Base-by-base conservation (phyloP, 2,888 invertebrate species). In the Amphipyra berbera region DNA sequence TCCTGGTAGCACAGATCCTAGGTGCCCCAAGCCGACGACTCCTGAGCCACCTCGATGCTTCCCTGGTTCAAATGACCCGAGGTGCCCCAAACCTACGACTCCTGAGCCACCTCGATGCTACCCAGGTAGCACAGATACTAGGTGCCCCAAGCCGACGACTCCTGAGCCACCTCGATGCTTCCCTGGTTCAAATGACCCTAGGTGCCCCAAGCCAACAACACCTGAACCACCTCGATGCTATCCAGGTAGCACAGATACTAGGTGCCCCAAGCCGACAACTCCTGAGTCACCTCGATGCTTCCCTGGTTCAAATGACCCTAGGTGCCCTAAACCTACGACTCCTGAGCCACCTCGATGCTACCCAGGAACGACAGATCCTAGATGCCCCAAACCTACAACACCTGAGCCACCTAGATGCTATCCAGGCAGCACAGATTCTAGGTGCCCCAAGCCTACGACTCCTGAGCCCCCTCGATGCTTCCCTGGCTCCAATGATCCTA, bases 351-450 rank as follows among this genome's bases (percentile, higher is more conserved):
- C 81, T 1, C 68, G 71, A 0, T 83, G 84, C 27, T 84, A 60
- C 60, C 83, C 85, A 1, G 86, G 86, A 0, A 82, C 78, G 2
- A 73, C 75, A 69, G 90, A 92, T 61, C 88, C 90, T 0, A 78
- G 88, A 10, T 93, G 88, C 8, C 88, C 84, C 0, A 77, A 81
- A 56, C 85, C 88, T 33, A 78, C 84, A 30, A 82, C 86, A 1
- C 80, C 82, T 40, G 73, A 81, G 37, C 84, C 81, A 1, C 88
- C 85, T 2, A 77, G 80, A 2, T 92, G 91, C 53, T 90, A 70
- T 64, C 87, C 85, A 15, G 87, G 83, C 6, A 73, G 74, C 47
- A 69, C 54, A 0, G 88, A 88, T 53, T 78, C 83, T 0, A 66
- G 86, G 2, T 88, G 89, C 50, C 87, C 87, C 0, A 75, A 67